phyloP scores from a whole-genome alignment of 2,888 invertebrate species.

The Pemphredon lugubris region DNA sequence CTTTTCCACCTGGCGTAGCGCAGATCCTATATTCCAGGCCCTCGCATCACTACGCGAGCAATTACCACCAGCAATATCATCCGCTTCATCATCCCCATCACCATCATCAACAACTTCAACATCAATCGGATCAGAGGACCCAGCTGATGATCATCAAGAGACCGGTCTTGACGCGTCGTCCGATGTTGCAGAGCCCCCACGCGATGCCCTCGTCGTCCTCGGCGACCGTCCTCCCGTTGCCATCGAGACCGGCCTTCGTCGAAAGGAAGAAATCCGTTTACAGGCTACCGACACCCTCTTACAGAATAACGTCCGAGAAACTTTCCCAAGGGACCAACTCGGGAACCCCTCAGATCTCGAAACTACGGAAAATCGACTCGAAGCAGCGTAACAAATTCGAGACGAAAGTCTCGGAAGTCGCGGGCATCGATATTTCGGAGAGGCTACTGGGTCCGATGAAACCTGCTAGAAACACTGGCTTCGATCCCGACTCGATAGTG shows the following conservation, averaged over 20 bases:
- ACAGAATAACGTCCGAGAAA: constrained; percentile 48
- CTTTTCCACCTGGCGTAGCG: constrained; percentile 62
- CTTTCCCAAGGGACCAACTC: neutral
- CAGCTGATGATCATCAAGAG: constrained; percentile 72
- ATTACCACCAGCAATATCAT: constrained; percentile 55
- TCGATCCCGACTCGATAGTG: constrained; percentile 90
- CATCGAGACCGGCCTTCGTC: constrained; percentile 66
- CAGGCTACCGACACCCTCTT: constrained; percentile 53
- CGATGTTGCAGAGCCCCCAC: constrained; percentile 60
- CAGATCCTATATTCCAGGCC: constrained; percentile 69
- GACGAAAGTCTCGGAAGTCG: constrained; percentile 52
- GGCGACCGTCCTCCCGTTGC: constrained; percentile 48
- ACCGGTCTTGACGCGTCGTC: constrained; percentile 65
- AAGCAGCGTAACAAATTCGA: constrained; percentile 62
- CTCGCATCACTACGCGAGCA: constrained; percentile 61
- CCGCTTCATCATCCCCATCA: constrained; percentile 51
- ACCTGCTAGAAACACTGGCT: constrained; percentile 87
- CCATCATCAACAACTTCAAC: constrained; percentile 25
- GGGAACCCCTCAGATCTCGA: constrained; percentile 54
- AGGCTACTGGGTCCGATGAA: constrained; percentile 47
- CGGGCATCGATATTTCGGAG: constrained; percentile 15
- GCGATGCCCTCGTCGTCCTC: constrained; percentile 48
- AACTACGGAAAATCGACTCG: constrained; percentile 64
- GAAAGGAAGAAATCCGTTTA: constrained; percentile 75
- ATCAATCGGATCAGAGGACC: constrained; percentile 63